Evolutionary conservation across 2,888 invertebrate genomes (phyloP).

Genomic region (Agyllia agylla): DNA sequence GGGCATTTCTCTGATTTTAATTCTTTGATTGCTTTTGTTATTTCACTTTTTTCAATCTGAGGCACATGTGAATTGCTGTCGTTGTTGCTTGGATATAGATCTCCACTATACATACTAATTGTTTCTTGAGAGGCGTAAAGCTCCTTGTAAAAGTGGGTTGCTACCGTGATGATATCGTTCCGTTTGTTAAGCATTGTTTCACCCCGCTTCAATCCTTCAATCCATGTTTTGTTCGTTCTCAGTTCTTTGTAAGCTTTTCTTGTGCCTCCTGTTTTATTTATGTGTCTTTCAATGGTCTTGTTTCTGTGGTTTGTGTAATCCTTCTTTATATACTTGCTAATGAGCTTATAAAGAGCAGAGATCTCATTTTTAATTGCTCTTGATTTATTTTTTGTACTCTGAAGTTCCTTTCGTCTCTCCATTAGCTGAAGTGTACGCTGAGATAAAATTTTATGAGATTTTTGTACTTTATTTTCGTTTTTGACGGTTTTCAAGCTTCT

Average conservation of each 20-base stretch:
- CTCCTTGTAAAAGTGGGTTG: no score
- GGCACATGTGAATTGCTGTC: no score
- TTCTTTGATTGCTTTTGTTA: neutral
- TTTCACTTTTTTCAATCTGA: neutral
- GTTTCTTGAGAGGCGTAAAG: no score
- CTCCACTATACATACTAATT: no score
- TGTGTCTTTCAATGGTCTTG: neutral
- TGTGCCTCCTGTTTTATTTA: neutral
- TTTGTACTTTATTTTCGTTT: no score
- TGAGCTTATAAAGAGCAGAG: neutral
- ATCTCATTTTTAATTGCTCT: neutral
- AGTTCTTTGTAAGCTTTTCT: neutral
- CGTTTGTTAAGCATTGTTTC: neutral
- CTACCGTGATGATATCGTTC: neutral
- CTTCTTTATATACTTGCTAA: neutral
- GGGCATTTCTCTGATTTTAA: neutral
- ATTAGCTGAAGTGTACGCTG: no score
- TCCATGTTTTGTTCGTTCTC: neutral
- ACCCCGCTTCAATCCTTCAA: neutral
- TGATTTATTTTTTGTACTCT: neutral
- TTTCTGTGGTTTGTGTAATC: neutral
- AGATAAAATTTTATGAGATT: no score
- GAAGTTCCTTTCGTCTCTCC: no score
- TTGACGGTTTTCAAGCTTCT: no score
- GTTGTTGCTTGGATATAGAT: no score